A percentile compares a stretch with the other conserved stretches of the same genome.
phyloP scores from a whole-genome alignment of 2,113 vertebrate genomes.

The Datnioides undecimradiatus region DNA sequence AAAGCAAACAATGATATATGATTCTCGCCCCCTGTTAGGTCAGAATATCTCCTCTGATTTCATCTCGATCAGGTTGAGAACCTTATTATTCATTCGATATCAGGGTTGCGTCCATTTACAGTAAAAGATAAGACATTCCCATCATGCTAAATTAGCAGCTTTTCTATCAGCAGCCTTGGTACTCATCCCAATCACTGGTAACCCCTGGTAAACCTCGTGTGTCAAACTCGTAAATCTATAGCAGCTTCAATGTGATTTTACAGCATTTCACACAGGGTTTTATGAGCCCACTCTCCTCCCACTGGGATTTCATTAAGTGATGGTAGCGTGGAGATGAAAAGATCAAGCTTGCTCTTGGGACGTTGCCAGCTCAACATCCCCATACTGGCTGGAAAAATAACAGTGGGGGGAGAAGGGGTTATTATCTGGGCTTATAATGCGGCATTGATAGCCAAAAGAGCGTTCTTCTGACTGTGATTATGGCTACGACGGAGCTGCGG shows the following conservation, averaged over 20 bases:
- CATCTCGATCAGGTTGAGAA: neutral
- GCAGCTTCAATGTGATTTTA: neutral
- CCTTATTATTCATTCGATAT: neutral
- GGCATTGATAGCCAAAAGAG: conserved; percentile 25
- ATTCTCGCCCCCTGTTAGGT: neutral
- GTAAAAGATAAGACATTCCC: neutral
- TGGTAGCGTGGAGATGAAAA: conserved; percentile 54
- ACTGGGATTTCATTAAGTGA: conserved; percentile 63
- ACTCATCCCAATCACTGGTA: conserved; percentile 6
- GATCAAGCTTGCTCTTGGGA: conserved; percentile 56
- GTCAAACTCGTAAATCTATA: conserved; percentile 25
- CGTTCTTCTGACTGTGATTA: conserved; percentile 43
- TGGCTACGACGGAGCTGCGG: neutral
- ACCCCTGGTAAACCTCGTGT: neutral
- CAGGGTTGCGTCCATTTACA: neutral
- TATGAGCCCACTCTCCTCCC: conserved; percentile 26
- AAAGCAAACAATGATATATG: neutral
- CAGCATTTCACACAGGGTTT: conserved; percentile 48
- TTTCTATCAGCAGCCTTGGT: neutral
- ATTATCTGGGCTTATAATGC: conserved; percentile 55
- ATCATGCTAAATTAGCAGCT: neutral
- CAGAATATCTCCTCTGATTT: neutral
- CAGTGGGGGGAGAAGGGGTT: conserved; percentile 5
- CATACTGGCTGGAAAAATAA: conserved; percentile 21
- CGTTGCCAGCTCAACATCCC: conserved; percentile 33